Conservation (phyloP, 2,113 vertebrate genomes). For the Pygoscelis antarcticus region DNA sequence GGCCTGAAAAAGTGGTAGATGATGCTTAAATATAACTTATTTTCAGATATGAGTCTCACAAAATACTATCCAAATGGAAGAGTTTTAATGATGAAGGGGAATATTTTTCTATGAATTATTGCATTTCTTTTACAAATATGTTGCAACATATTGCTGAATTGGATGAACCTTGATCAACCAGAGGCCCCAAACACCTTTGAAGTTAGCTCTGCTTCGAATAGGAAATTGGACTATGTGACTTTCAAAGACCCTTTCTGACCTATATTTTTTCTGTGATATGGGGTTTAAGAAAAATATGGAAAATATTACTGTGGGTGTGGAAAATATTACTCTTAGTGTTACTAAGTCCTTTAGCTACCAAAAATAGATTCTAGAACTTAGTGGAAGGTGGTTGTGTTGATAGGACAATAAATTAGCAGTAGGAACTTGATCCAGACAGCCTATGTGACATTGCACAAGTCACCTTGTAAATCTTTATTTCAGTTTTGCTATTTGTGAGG, state of each 20-base stretch:
- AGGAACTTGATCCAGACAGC: background rate
- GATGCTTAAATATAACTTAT: background rate
- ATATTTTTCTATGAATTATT: background rate
- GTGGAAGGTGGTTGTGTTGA: background rate
- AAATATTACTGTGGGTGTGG: background rate
- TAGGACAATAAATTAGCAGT: background rate
- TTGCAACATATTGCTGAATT: background rate
- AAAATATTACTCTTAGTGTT: background rate
- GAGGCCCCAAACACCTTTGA: background rate
- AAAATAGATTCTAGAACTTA: background rate
- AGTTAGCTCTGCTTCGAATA: background rate
- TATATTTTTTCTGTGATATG: background rate
- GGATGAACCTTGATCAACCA: background rate
- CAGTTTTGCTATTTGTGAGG: background rate
- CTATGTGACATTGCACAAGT: background rate
- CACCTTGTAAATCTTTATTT: background rate
- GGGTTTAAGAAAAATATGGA: background rate
- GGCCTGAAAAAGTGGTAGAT: background rate
- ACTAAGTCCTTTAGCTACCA: background rate
- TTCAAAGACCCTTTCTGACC: background rate
- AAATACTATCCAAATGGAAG: background rate
- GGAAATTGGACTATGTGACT: background rate
- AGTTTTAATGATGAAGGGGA: background rate
- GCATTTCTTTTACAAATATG: background rate
- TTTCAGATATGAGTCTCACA: background rate